Base-by-base conservation (phyloP, 2,888 invertebrate species). In the Lasioglossum vierecki region DNA sequence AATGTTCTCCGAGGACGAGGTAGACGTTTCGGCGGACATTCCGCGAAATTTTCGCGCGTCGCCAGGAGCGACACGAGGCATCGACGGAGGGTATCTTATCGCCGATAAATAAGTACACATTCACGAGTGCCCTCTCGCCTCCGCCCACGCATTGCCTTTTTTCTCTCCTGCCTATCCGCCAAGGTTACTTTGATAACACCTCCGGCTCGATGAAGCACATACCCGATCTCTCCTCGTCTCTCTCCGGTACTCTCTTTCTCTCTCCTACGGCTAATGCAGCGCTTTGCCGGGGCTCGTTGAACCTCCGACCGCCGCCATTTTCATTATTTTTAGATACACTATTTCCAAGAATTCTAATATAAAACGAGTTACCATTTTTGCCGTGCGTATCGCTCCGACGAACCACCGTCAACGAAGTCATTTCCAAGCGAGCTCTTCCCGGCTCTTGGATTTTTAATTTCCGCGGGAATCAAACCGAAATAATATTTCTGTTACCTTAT, bases 101-200 rank as follows among this genome's bases (percentile, higher is more conserved):
- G 88, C 76, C 86, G 89, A 91, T 91, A 91, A 91, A 89, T 89
- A 90, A 89, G 87, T 91, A 89, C 87, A 88, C 88, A 88, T 89
- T 90, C 90, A 88, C 86, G 86, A 89, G 87, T 90, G 83, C 86
- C 82, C 87, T 83, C 80, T 76, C 81, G 77, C 81, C 82, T 78
- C 80, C 85, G 82, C 84, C 83, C 72, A 79, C 88, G 76, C 73
- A 81, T 81, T 74, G 76, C 79, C 84, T 85, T 89, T 86, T 88
- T 86, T 86, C 72, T 85, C 79, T 73, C 41, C 44, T 70, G 68
- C 26, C 80, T 68, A 81, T 76, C 84, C 80, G 84, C 80, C 90
- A 89, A 85, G 86, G 83, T 89, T 90, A 88, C 73, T 88, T 83
- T 88, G 91, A 92, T 92, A 91, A 91, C 84, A 84, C 86, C 76